Evolutionary conservation across 2,797 vertebrate species (phyloP), one percentile per base, ranked within the genome.

Genomic region (Paedocypris micromegethes): DNA sequence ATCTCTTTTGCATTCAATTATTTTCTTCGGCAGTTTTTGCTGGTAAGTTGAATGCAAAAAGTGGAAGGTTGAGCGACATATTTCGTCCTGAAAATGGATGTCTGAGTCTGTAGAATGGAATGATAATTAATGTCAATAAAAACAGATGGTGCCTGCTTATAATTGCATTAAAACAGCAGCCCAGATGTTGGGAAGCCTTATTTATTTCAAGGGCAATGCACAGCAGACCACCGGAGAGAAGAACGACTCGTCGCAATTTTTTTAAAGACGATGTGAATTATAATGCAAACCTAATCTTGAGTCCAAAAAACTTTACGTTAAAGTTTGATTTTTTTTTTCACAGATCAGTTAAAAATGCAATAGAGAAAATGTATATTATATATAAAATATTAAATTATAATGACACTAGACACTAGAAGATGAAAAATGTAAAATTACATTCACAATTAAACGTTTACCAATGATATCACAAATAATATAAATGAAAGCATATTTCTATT

Each of bases 111-210:
- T 59, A 68, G 66, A 67, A 71, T 58, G 37, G 43, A 67, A 72
- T 49, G 60, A 70, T 76, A 68, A 76, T 74, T 66, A 72, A 68
- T 47, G 47, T 66, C 49, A 63, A 47, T 69, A 41, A 53, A 63
- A 77, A 62, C 77, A 76, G 74, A 71, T 78, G 74, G 60, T 50
- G 41, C 49, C 46, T 9, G 50, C 65, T 73, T 49, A 54, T 72
- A 65, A 56, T 71, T 70, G 69, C 63, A 56, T 64, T 55, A 67
- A 70, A 53, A 64, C 69, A 57, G 23, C 23, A 45, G 59, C 4
- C 71, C 69, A 80, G 75, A 77, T 76, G 73, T 72, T 77, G 53
- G 49, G 53, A 65, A 73, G 52, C 50, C 39, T 50, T 47, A 58
- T 58, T 72, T 54, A 64, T 64, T 75, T 58, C 38, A 70, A 67